phyloP scores from a whole-genome alignment of 1,140 invertebrate genomes.

The Bombus superbus region DNA sequence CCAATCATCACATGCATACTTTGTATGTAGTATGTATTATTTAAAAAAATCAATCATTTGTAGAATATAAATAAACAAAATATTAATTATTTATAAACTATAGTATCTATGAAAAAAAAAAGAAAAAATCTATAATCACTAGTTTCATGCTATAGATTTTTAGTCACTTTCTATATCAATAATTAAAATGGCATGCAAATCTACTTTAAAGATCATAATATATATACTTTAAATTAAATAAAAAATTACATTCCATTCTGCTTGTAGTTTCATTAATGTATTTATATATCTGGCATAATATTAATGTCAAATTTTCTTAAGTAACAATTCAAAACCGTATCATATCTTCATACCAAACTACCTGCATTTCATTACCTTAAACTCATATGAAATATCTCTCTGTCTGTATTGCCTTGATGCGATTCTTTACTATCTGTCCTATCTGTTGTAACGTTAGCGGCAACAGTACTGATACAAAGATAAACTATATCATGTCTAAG shows the following conservation, averaged over 20 bases:
- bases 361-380: conserved; percentile 78
- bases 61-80: neutral
- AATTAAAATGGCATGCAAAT: conserved; percentile 29
- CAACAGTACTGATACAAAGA: conserved; percentile 76
- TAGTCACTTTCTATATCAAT: neutral
- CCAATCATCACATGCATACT: conserved; percentile 50
- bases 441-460: conserved; percentile 68
- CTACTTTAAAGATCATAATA: neutral
- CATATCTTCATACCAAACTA: conserved; percentile 71
- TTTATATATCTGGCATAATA: conserved; percentile 8
- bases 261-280: neutral
- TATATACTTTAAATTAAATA: neutral
- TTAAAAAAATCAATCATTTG: neutral
- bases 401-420: conserved; percentile 81
- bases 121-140: neutral
- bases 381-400: conserved; percentile 82
- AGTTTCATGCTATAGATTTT: conserved; percentile 11
- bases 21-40: neutral
- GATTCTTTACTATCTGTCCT: conserved; percentile 72
- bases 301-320: conserved; percentile 9
- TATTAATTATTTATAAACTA: neutral
- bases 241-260: neutral
- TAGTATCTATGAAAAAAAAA: neutral
- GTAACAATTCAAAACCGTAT: conserved; percentile 7
- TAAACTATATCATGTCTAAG: conserved; percentile 46